Evolutionary conservation across 2,888 invertebrate species (phyloP).

Genomic region (Nemapogon koenigi): DNA sequence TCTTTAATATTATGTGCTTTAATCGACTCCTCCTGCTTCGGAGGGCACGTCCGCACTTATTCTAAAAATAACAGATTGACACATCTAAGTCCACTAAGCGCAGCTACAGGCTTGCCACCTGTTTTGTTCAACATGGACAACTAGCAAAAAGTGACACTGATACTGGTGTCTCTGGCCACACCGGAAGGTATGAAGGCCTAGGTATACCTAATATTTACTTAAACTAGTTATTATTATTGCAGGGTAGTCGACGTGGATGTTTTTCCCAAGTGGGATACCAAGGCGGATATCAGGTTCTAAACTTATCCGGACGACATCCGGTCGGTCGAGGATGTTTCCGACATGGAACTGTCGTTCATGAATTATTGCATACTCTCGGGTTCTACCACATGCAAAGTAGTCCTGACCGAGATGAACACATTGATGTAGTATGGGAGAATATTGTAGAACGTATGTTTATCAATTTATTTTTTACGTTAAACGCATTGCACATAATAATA

Average conservation of each 20-base stretch:
- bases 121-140: too few relatives aligned
- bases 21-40: too few relatives aligned
- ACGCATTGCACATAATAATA: too few relatives aligned
- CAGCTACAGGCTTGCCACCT: too few relatives aligned
- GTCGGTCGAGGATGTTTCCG: slow-evolving; percentile 65
- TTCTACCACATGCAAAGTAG: slow-evolving; percentile 87
- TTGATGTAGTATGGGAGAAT: slow-evolving; percentile 76
- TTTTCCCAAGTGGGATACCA: slow-evolving; percentile 58
- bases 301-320: slow-evolving; percentile 61
- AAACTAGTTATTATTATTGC: slow-evolving; percentile 12
- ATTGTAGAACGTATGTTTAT: slow-evolving; percentile 67
- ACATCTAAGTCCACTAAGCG: too few relatives aligned
- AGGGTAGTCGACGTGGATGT: slow-evolving; percentile 53
- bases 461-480: too few relatives aligned
- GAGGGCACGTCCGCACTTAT: too few relatives aligned
- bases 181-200: neutral
- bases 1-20: too few relatives aligned
- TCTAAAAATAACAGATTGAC: too few relatives aligned
- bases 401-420: slow-evolving; percentile 76
- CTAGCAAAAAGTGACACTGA: too few relatives aligned
- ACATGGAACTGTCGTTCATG: slow-evolving; percentile 76
- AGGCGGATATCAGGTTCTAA: slow-evolving; percentile 59
- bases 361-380: slow-evolving; percentile 79
- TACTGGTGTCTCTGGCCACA: neutral
- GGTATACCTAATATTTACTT: neutral